Base-by-base conservation (phyloP, 2,888 invertebrate genomes). In the Ormyrus labotus region DNA sequence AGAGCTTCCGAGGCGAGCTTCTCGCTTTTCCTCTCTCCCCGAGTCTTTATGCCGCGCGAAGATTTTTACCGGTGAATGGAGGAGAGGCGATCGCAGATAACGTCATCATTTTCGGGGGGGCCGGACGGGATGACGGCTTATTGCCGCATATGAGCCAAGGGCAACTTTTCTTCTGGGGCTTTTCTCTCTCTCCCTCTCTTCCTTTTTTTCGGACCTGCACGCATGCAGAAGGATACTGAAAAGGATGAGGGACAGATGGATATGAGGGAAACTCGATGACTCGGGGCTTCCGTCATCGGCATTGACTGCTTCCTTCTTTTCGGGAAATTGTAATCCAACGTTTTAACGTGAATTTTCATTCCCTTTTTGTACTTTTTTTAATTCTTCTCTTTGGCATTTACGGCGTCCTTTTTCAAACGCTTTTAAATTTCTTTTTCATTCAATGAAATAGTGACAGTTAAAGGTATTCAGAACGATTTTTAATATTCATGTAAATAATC, bases 91-190 rank as follows among this genome's bases (percentile, higher is more conserved):
- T 78, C 53, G 19, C 5, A 61, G 80, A 80, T 80, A 80, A 76
- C 67, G 76, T 76, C 72, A 77, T 80, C 76, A 72, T 81, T 77
- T 75, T 71, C 60, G 58, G 11, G 47, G 45, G 34, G 51, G 50
- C 51, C 34, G 57, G 19, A 57, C 8, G 58, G 13, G 58, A 48
- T 48, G 57, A 68, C 45, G 60, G 70, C 63, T 72, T 72, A 63
- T 72, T 61, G 50, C n/a, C 13, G 61, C 6, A 6, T 47, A 53
- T 55, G 34, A 64, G 48, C 55, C 63, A 4, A 34, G 61, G 51
- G 71, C 71, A 51, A 61, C 63, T 19, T 53, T 45, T n/a, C 48
- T 48, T 64, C 34, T 2, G 34, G 34, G 34, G 34, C 34, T 34
- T 34, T 34, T 34, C 34, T 34, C 34, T 34, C 34, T 4, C 19